Evolutionary conservation across 2,888 invertebrate species (phyloP), one percentile per base, ranked within the genome.

Genomic region (Agrypnus murinus): DNA sequence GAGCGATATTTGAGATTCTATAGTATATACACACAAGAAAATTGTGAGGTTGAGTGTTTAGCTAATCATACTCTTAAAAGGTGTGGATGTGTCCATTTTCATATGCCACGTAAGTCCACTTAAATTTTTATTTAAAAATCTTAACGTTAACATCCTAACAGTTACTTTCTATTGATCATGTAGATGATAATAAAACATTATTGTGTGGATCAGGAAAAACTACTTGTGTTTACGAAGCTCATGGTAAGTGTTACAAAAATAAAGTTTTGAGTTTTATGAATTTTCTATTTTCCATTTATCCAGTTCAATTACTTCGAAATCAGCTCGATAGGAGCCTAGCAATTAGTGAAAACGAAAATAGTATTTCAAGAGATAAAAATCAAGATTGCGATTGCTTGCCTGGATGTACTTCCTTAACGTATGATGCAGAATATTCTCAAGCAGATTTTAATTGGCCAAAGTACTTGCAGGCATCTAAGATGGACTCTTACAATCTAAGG

Each of bases 341-440:
- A 25, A 25, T 25, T 25, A 5, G 5, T 25, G 5, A 5, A 2
- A 25, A 5, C 25, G 65, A 67, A 48, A 74, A 77, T n/a, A 9
- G 9, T 2, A 43, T 65, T 2, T 78, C 84, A 3, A 15, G 31
- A 34, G 45, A 46, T 36, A 69, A 79, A 8, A 58, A 46, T 12
- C 77, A 79, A n/a, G 77, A 82, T 10, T 91, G 91, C 79, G 86
- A 87, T 69, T 91, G 92, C 78, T 82, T 91, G 10, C 91, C 90
- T 60, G 87, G 92, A 0, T 93, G 93, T 80, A 92, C 92, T 0
- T 91, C 92, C 0, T 88, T 93, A 43, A 89, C 90, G 12, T 93
- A 92, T 77, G 91, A 92, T 76, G 91, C 92, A 0, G 92, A 92
- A 81, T 91, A 90, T 0, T 92, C 93, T 0, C 92, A 93, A 79